Evolutionary conservation across 2,888 invertebrate genomes (phyloP).

Genomic region (Pseudeuparius sepicola): DNA sequence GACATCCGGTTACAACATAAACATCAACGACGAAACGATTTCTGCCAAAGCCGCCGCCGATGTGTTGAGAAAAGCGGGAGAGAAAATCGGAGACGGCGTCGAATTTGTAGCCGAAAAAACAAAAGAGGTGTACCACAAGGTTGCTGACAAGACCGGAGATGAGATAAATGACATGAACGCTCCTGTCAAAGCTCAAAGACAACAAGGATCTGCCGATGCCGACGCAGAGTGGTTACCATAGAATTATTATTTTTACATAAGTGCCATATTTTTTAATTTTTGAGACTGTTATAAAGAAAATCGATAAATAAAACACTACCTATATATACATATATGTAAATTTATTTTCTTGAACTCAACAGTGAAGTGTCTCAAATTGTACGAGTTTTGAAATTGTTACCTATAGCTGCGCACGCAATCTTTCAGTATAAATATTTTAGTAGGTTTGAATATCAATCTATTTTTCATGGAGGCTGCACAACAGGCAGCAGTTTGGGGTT

Average conservation of each 20-base stretch:
- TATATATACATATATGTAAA: too few species aligned
- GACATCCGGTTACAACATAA: constrained; percentile 52
- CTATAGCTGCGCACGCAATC: too few species aligned
- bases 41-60: constrained; percentile 62
- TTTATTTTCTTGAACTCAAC: too few species aligned
- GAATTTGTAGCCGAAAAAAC: constrained; percentile 61
- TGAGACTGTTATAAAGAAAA: too few species aligned
- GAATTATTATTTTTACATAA: constrained; percentile 12
- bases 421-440: too few species aligned
- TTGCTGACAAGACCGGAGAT: constrained; percentile 33
- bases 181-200: constrained; percentile 12
- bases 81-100: constrained; percentile 54
- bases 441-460: too few species aligned
- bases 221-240: constrained; percentile 52
- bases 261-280: background rate
- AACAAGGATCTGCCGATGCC: constrained; percentile 30
- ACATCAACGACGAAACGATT: constrained; percentile 68
- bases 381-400: too few species aligned
- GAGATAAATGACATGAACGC: constrained; percentile 32
- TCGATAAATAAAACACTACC: too few species aligned
- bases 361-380: too few species aligned
- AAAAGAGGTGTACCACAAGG: constrained; percentile 56
- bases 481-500: too few species aligned
- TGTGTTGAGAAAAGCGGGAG: constrained; percentile 61
- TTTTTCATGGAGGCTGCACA: too few species aligned